Percentiles rank a stretch among this genome's conserved stretches.
Conservation (phyloP, 2,888 invertebrate genomes). For the Uropetala carovei region DNA sequence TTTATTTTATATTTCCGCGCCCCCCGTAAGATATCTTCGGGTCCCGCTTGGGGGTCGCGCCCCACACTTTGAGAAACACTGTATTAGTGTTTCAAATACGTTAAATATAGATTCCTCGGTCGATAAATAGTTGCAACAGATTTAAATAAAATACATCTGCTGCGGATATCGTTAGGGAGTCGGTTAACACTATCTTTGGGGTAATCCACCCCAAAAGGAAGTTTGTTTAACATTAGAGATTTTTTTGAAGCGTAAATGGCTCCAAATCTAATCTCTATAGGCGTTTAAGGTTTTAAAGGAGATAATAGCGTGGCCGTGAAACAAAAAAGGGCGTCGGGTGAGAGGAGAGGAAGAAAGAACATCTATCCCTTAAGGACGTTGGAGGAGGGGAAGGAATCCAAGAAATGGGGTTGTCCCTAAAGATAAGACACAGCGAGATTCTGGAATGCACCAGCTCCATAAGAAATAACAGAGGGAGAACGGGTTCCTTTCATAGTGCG, state of each 20-base stretch:
- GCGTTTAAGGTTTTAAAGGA: neutral
- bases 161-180: neutral
- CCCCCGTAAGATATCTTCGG: too few species aligned
- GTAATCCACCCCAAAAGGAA: neutral
- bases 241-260: neutral
- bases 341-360: neutral
- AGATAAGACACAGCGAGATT: slow-evolving; percentile 40
- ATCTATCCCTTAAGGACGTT: neutral
- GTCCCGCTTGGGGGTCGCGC: too few species aligned
- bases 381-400: slow-evolving; percentile 27
- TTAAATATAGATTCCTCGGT: neutral
- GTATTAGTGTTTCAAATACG: too few species aligned
- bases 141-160: neutral
- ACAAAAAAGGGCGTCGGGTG: neutral
- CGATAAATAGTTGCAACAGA: neutral
- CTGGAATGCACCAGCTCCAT: slow-evolving; percentile 8
- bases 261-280: slow-evolving; percentile 11
- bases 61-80: too few species aligned
- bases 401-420: slow-evolving; percentile 35
- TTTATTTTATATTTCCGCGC: too few species aligned
- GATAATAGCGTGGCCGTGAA: neutral
- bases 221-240: neutral
- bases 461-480: neutral
- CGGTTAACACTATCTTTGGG: neutral
- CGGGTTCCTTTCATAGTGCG: neutral